Evolutionary conservation across 2,113 vertebrate genomes (phyloP), one percentile per base, ranked within the genome.

Genomic region (Ameiurus melas): DNA sequence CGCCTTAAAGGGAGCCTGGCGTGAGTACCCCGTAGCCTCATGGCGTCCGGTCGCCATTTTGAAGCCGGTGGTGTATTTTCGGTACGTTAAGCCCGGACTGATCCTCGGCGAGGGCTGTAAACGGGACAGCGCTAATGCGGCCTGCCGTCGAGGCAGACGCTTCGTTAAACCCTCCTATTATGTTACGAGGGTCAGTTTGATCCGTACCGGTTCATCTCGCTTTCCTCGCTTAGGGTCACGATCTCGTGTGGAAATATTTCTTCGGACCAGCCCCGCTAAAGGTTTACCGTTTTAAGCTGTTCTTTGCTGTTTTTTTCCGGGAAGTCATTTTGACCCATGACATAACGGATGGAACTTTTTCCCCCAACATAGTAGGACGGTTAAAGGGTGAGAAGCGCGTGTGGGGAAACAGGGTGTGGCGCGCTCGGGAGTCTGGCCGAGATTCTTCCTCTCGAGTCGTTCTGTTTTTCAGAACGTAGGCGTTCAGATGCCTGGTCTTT

Each of bases 351-450:
- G 43, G 6, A 47, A 47, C 43, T 43, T 43, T 43, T 43, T 43
- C 43, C 43, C 43, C 43, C 43, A 47, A 47, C 6, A 47, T 47
- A 47, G 43, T 47, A 47, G 43, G 43, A 47, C 4, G 39, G 39
- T 43, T 43, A 43, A 43, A 85, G 84, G 85, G 85, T 47, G 85
- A 51, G 85, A 71, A 43, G 19, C 53, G 3, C 25, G 8, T 58
- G 84, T 51, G 68, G 84, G 84, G 58, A 71, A 85, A 60, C 84
- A 43, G 85, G 85, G 85, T 77, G 85, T 78, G 85, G 68, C 12
- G 47, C 51, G 5, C 55, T 43, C 3, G 27, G 10, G 17, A 47
- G 55, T 85, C 64, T 53, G 62, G 66, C 43, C 47, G 8, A 53
- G 70, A 71, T 86, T 60, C 84, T 83, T 62, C 80, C 57, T 83